These are phyloP conservation scores for Sturmia bella DNA, from an alignment of 2,888 invertebrate genomes.

Conservation along the genomic window DNA sequence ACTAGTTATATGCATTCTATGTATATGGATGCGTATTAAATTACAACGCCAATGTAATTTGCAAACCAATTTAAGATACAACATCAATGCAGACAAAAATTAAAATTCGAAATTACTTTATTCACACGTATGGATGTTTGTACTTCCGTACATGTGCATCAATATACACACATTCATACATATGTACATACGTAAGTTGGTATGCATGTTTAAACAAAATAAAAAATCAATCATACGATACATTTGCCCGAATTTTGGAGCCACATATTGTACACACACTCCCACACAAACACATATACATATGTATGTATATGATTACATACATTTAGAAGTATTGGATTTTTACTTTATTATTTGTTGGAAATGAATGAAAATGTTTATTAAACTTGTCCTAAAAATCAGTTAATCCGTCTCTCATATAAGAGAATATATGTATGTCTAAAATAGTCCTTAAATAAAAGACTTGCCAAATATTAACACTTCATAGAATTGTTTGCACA, in stretches of 20 bases:
- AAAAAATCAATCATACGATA: background rate
- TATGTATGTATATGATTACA: background rate
- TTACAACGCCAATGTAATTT: background rate
- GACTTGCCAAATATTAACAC: background rate
- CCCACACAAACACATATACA: background rate
- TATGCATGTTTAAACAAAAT: background rate
- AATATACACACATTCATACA: constrained; percentile 12
- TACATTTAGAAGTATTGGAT: background rate
- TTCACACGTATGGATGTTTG: no score
- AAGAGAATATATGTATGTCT: no score
- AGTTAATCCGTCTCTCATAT: no score
- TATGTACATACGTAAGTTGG: constrained; percentile 3
- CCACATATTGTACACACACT: background rate
- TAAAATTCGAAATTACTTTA: no score
- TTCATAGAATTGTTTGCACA: background rate
- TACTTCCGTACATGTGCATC: no score
- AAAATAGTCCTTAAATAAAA: background rate
- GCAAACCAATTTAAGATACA: no score
- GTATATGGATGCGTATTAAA: background rate
- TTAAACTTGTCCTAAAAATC: no score
- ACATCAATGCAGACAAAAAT: background rate
- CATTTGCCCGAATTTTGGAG: background rate
- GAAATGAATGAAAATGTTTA: no score
- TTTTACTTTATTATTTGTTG: no score
- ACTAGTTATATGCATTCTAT: background rate